These are phyloP conservation scores for Argyrosomus regius DNA, from an alignment of 2,797 vertebrate genomes.

Conservation along the genomic window DNA sequence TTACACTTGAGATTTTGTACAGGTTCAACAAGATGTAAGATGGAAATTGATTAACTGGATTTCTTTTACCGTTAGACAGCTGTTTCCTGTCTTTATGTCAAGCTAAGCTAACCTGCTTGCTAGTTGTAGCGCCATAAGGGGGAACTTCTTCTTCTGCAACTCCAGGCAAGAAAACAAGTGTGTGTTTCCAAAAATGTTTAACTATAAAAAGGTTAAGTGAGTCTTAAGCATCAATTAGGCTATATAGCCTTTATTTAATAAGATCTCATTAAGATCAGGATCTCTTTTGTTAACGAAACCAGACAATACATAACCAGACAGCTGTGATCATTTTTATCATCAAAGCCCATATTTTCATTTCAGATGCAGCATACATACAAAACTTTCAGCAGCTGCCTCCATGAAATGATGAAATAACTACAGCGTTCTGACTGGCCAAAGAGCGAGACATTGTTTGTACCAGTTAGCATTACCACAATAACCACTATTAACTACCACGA, in stretches of 20 bases:
- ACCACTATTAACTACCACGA: slow-evolving; percentile 57
- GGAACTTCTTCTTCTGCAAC: neutral
- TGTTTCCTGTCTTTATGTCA: neutral
- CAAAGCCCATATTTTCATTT: slow-evolving; percentile 3
- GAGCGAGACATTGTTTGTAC: slow-evolving; percentile 43
- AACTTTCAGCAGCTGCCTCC: neutral
- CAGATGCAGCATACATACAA: slow-evolving; percentile 8
- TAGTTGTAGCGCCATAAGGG: no score
- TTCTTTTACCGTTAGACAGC: neutral
- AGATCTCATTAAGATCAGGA: neutral
- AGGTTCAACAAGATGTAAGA: no score
- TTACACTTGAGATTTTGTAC: no score
- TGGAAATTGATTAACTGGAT: no score
- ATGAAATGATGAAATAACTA: slow-evolving; percentile 5
- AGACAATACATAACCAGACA: neutral
- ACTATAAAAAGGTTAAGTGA: neutral
- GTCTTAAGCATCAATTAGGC: neutral
- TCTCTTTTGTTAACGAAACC: neutral
- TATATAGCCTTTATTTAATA: neutral
- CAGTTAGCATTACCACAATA: slow-evolving; percentile 43
- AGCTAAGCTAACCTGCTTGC: neutral
- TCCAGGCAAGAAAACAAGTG: neutral
- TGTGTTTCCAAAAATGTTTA: neutral
- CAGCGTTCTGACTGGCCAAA: slow-evolving; percentile 6
- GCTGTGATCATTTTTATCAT: neutral